A percentile compares a stretch with the other conserved stretches of the same genome.
Conservation (phyloP, 2,113 vertebrate species). For the Mobula hypostoma region DNA sequence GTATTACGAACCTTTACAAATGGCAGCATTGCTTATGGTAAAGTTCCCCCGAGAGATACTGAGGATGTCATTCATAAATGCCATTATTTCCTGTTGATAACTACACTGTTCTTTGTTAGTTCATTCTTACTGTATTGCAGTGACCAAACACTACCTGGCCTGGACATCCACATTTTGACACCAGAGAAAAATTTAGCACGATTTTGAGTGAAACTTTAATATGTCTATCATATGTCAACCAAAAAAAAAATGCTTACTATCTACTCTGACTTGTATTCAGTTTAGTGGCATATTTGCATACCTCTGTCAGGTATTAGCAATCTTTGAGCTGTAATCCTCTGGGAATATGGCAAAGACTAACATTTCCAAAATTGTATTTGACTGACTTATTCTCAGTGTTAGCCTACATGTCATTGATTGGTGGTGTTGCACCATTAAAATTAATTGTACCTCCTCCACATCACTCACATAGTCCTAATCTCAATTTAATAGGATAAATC, state of each 20-base stretch:
- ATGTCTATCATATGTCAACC: background rate
- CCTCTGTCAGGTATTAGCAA: background rate
- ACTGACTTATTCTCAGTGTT: background rate
- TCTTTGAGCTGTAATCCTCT: background rate
- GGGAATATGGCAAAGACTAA: background rate
- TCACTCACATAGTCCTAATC: conserved; percentile 4
- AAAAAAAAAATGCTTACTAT: background rate
- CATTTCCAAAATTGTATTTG: background rate
- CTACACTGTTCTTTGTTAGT: no score
- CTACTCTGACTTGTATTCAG: background rate
- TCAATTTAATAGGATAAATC: conserved; percentile 26
- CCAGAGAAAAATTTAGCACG: background rate
- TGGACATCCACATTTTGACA: background rate
- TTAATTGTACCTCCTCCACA: background rate
- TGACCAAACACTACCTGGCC: background rate
- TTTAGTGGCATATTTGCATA: background rate
- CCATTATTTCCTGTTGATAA: background rate
- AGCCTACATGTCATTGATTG: background rate
- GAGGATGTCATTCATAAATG: background rate
- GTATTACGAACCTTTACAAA: background rate
- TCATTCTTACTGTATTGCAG: background rate
- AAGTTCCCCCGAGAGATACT: background rate
- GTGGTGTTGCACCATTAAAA: background rate
- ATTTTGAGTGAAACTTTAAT: background rate
- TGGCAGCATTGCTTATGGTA: background rate